Evolutionary conservation across 2,888 invertebrate genomes (phyloP).

Genomic region (Folsomia manolachei): DNA sequence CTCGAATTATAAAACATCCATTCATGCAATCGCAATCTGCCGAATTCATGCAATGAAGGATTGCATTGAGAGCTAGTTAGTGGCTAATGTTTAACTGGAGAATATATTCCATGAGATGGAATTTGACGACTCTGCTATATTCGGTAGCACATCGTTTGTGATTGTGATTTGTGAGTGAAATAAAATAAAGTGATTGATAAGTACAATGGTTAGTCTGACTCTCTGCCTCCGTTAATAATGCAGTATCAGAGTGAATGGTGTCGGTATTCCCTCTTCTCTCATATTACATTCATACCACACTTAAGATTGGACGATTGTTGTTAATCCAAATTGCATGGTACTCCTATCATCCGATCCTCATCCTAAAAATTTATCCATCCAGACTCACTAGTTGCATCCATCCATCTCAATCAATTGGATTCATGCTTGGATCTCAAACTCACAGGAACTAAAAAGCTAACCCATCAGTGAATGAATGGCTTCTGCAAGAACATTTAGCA

Average conservation of each 20-base stretch:
- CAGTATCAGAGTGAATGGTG: background rate
- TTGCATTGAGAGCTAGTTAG: background rate
- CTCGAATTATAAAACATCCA: too few species aligned
- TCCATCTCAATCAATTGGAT: background rate
- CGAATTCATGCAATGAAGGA: background rate
- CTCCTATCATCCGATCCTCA: background rate
- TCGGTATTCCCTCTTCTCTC: background rate
- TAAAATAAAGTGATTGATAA: constrained; percentile 18
- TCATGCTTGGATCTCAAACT: too few species aligned
- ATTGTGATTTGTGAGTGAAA: constrained; percentile 10
- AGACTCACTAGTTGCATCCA: background rate
- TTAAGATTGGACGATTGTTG: background rate
- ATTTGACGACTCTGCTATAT: background rate
- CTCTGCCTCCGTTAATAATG: background rate
- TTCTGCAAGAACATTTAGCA: too few species aligned
- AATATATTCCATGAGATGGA: too few species aligned
- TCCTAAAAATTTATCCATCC: background rate
- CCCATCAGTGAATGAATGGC: background rate
- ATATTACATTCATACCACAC: background rate
- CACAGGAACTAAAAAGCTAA: too few species aligned
- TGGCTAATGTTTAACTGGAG: too few species aligned
- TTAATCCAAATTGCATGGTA: background rate
- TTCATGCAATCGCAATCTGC: too few species aligned
- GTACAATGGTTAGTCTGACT: background rate
- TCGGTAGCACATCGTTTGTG: background rate